Percentiles rank a stretch among this genome's conserved stretches.
phyloP scores from a whole-genome alignment of 2,888 invertebrate species.

The Matsumyia berberina region DNA sequence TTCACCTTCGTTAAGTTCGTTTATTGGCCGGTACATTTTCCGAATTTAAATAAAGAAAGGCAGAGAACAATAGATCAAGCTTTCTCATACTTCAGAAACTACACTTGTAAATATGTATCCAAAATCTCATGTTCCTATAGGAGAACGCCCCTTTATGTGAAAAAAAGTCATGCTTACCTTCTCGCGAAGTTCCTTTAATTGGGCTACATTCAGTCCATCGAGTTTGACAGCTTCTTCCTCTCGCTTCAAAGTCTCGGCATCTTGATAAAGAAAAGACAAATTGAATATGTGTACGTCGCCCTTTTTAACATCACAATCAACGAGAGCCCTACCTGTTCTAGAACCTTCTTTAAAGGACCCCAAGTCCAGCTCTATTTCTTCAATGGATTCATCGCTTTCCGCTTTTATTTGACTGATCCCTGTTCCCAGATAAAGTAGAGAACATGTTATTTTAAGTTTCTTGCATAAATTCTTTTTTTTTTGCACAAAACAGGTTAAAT shows the following conservation, averaged over 20 bases:
- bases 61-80: too few species aligned
- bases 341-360: constrained; percentile 94
- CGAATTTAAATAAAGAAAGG: too few species aligned
- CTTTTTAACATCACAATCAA: not conserved
- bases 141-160: constrained; percentile 50
- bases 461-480: constrained; percentile 12
- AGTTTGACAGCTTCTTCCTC: constrained; percentile 98
- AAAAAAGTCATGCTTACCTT: constrained; percentile 84
- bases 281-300: constrained; percentile 23
- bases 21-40: too few species aligned
- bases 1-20: too few species aligned
- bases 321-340: constrained; percentile 89
- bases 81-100: not conserved
- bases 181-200: constrained; percentile 95
- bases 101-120: not conserved
- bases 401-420: constrained; percentile 81
- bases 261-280: constrained; percentile 83
- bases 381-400: constrained; percentile 81
- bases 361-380: constrained; percentile 90
- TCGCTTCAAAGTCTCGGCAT: constrained; percentile 94
- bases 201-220: constrained; percentile 97
- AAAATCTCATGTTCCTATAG: too few species aligned
- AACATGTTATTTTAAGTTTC: constrained; percentile 5
- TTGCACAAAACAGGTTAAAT: constrained; percentile 70
- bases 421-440: constrained; percentile 46